phyloP scores from a whole-genome alignment of 2,797 vertebrate species.

The Fratercula arctica region DNA sequence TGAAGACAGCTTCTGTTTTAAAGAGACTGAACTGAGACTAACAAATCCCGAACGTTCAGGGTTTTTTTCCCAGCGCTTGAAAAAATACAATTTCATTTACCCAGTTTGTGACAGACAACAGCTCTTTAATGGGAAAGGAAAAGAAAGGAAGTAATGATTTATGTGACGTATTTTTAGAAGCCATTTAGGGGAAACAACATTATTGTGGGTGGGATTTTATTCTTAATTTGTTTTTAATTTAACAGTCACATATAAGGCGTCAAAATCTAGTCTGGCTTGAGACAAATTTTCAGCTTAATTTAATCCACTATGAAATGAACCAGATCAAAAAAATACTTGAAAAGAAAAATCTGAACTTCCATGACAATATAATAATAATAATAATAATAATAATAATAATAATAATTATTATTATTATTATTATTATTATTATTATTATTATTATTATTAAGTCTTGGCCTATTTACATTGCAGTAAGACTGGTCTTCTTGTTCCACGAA shows the following conservation, averaged over 20 bases:
- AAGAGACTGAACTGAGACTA: neutral
- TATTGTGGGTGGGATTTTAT: neutral
- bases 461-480: neutral
- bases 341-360: neutral
- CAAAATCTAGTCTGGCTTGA: neutral
- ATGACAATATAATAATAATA: neutral
- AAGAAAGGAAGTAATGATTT: neutral
- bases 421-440: no score
- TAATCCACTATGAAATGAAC: neutral
- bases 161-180: neutral
- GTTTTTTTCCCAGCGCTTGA: neutral
- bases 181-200: neutral
- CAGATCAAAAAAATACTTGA: neutral
- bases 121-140: neutral
- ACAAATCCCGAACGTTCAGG: neutral
- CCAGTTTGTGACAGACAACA: neutral
- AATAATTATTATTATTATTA: no score
- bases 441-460: neutral
- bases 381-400: neutral
- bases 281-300: neutral
- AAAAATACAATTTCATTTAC: neutral
- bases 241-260: neutral
- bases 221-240: neutral
- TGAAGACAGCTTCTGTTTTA: constrained; percentile 9
- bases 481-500: neutral